Base-by-base conservation (phyloP, 2,888 invertebrate species). In the Aproaerema taeniolella region DNA sequence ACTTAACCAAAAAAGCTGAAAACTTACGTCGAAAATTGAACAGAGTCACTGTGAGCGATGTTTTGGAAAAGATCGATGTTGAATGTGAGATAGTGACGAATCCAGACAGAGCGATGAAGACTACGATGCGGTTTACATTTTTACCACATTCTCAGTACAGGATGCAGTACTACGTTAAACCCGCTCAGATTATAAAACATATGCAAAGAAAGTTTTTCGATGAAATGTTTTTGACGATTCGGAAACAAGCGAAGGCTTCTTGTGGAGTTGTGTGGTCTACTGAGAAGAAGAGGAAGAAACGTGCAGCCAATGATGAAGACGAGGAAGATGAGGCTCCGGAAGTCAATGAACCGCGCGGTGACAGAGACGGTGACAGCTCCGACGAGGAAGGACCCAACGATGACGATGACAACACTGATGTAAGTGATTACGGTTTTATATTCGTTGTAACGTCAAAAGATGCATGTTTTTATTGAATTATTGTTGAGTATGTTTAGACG, bases 21-120 rank as follows among this genome's bases (percentile, higher is more conserved):
- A 89, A 87, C 42, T 69, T 98, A 9, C 87, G 92, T 41, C 88
- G 91, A 37, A 90, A 90, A 55, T 81, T 99, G 24, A 95, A 93
- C 33, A 90, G 90, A 52, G 95, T 97, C 0, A 91, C 91, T 0
- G 81, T 98, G 2, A 87, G 91, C 1, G 92, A 97, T 74, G 91
- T 97, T 7, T 70, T 97, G 38, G 91, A 94, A 67, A 90, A 89
- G 49, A 88, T 94, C 2, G 85, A 90, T 38, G 89, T 94, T 0
- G 72, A 81, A 14, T 88, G 90, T 43, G 82, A 85, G 61, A 68
- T 95, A 42, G 85, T 89, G 0, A 69, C 89, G 1, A 49, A 56
- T 0, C 90, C 91, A 0, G 59, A 80, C 1, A 85, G 91, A 38
- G 82, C 86, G 37, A 76, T 94, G 45, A 83, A 89, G 33, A 95